A percentile compares a stretch with the other conserved stretches of the same genome.
These are phyloP conservation scores for Pocota personata DNA, from an alignment of 2,888 invertebrate species.

Conservation along the genomic window DNA sequence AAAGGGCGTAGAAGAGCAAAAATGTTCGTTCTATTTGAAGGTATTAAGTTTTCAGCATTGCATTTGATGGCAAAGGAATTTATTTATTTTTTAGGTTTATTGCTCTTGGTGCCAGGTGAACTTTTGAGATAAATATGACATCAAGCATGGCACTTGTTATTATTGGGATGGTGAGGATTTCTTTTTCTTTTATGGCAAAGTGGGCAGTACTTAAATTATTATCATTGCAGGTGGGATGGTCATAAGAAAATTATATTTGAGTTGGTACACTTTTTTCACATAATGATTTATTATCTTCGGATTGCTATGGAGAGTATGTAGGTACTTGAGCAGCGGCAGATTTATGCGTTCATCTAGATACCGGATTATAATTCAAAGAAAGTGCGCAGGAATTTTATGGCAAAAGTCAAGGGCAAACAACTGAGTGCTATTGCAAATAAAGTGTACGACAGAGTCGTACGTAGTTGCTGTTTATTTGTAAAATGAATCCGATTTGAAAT, in stretches of 20 bases:
- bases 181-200: neutral
- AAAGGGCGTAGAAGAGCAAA: neutral
- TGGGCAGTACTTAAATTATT: neutral
- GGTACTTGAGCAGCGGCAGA: too few relatives aligned
- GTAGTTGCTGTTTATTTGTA: too few relatives aligned
- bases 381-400: too few relatives aligned
- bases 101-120: constrained; percentile 13
- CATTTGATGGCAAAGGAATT: constrained; percentile 24
- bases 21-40: constrained; percentile 7
- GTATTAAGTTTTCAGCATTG: constrained; percentile 24
- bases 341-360: too few relatives aligned
- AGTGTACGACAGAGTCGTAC: too few relatives aligned
- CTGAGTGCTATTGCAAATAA: too few relatives aligned
- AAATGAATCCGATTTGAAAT: too few relatives aligned
- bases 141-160: neutral
- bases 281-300: neutral
- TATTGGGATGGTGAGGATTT: neutral
- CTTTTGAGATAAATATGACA: constrained; percentile 14
- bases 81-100: constrained; percentile 22
- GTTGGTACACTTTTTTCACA: neutral
- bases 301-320: neutral
- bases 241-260: neutral
- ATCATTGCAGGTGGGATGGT: neutral
- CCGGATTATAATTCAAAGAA: too few relatives aligned
- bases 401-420: too few relatives aligned